phyloP scores from a whole-genome alignment of 2,113 vertebrate genomes.

The Petaurus breviceps region DNA sequence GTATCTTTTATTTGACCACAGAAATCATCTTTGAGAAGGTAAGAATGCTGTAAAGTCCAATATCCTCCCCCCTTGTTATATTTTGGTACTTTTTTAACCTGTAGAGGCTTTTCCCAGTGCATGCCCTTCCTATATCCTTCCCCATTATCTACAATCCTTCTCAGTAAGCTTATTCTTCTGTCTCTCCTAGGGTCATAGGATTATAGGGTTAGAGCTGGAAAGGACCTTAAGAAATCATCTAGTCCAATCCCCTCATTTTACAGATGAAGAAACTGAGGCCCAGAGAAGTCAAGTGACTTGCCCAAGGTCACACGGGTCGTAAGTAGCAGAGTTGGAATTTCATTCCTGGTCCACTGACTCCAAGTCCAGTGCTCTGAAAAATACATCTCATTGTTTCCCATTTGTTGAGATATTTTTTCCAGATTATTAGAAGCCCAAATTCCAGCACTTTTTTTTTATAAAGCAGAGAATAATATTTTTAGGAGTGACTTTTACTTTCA shows the following conservation, averaged over 20 bases:
- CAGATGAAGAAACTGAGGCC: conserved; percentile 1
- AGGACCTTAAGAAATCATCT: background rate
- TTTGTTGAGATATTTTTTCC: background rate
- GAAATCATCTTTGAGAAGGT: background rate
- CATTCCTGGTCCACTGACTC: background rate
- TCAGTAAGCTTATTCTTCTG: background rate
- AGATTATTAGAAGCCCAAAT: background rate
- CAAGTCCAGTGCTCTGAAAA: background rate
- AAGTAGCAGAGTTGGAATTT: background rate
- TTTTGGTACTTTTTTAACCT: background rate
- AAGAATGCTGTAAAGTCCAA: background rate
- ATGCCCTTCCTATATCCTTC: background rate
- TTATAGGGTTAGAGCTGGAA: background rate
- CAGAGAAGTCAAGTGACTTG: background rate
- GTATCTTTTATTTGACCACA: background rate
- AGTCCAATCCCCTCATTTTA: background rate
- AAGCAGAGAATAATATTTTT: background rate
- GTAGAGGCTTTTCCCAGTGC: background rate
- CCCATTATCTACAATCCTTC: background rate
- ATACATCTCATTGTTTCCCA: background rate
- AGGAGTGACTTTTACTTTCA: background rate
- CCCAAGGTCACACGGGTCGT: background rate
- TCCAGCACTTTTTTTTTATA: background rate
- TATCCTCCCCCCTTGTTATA: background rate
- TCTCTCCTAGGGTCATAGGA: background rate